Percentiles rank a stretch among this genome's conserved stretches.
Evolutionary conservation across 2,797 vertebrate genomes (phyloP).

Genomic region (Mormyrus hasselquistii): DNA sequence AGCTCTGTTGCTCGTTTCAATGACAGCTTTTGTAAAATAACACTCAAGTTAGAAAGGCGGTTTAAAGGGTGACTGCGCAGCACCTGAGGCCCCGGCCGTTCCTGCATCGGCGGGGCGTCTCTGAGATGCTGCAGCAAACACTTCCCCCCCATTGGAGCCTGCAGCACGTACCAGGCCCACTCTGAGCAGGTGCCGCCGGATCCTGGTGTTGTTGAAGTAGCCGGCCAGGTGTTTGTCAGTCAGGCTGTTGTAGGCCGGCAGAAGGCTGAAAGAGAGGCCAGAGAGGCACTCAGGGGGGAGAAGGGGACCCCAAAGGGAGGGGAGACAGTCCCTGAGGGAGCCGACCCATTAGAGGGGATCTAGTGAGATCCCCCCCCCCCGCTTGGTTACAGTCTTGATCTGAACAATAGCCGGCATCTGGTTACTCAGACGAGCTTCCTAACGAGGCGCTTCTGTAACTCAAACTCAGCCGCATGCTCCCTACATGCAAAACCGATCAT

Average conservation of each 20-base stretch:
- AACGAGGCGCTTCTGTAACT: background rate
- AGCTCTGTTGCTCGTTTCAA: background rate
- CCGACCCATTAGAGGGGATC: background rate
- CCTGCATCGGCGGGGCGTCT: background rate
- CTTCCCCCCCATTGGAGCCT: background rate
- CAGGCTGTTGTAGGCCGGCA: slow-evolving; percentile 85
- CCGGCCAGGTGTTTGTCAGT: slow-evolving; percentile 85
- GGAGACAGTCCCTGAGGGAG: background rate
- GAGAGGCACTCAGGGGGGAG: background rate
- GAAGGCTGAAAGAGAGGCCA: slow-evolving; percentile 57
- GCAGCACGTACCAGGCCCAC: slow-evolving; percentile 78
- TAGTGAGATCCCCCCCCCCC: background rate
- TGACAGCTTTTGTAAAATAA: background rate
- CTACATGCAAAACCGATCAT: background rate
- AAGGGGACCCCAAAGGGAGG: background rate
- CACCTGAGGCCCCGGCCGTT: background rate
- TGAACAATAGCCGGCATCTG: background rate
- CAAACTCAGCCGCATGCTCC: background rate
- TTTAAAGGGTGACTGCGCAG: background rate
- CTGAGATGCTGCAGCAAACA: background rate
- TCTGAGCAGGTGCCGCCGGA: slow-evolving; percentile 80
- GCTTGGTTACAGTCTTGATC: background rate
- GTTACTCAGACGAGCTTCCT: background rate
- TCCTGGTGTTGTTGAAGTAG: slow-evolving; percentile 85
- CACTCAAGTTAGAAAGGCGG: background rate